Conservation (phyloP, 2,888 invertebrate genomes). For the Trichopoda pennipes region DNA sequence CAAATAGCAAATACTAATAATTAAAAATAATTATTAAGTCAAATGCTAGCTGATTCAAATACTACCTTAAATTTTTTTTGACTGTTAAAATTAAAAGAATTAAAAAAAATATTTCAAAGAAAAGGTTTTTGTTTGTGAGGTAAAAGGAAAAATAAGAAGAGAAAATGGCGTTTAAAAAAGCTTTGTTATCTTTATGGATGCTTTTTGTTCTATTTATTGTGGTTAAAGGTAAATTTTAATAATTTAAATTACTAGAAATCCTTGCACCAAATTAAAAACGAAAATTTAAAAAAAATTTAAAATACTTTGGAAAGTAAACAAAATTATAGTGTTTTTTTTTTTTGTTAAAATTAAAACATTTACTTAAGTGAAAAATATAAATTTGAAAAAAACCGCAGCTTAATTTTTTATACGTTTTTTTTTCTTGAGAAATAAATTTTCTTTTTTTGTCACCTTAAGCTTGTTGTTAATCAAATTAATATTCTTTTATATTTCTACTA, state of each 20-base stretch:
- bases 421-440: too few relatives aligned
- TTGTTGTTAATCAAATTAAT: too few relatives aligned
- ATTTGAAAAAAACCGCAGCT: too few relatives aligned
- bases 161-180: conserved; percentile 56
- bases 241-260: not conserved
- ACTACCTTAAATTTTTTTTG: not conserved
- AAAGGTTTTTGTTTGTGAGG: not conserved
- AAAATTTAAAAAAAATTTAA: not conserved
- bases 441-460: too few relatives aligned
- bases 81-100: conserved; percentile 6
- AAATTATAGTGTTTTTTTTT: not conserved
- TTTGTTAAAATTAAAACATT: too few relatives aligned
- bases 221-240: conserved; percentile 66
- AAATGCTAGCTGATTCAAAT: conserved; percentile 34
- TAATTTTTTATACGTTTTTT: too few relatives aligned
- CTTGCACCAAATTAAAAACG: conserved; percentile 46
- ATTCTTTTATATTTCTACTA: too few relatives aligned
- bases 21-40: too few relatives aligned
- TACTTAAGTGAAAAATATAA: too few relatives aligned
- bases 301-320: not conserved
- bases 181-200: conserved; percentile 56
- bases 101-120: not conserved
- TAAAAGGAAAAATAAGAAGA: not conserved
- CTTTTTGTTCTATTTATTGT: conserved; percentile 50
- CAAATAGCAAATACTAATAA: not conserved